Conservation (phyloP, 2,888 invertebrate species). For the Elegia similella region DNA sequence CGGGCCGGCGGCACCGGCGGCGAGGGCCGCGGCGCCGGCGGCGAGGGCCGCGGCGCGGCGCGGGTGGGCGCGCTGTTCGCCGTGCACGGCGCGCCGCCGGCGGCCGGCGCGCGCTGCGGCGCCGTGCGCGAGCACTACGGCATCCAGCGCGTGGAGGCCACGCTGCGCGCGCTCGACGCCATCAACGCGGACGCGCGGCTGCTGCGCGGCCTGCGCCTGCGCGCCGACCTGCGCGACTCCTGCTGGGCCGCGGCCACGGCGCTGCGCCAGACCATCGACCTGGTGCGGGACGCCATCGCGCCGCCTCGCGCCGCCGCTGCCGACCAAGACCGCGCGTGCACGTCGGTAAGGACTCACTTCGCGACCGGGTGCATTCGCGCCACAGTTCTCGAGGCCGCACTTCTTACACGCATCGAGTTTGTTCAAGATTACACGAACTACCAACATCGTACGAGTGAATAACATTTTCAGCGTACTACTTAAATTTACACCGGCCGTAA, state of each 20-base stretch:
- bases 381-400: too few relatives aligned
- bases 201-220: constrained; percentile 78
- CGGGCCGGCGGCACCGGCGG: constrained; percentile 27
- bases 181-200: constrained; percentile 83
- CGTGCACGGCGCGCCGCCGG: constrained; percentile 75
- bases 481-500: too few relatives aligned
- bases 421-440: too few relatives aligned
- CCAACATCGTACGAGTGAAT: too few relatives aligned
- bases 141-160: constrained; percentile 86
- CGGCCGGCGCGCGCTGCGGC: constrained; percentile 41
- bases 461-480: too few relatives aligned
- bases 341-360: not conserved
- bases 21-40: constrained; percentile 36
- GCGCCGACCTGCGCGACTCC: constrained; percentile 88
- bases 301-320: constrained; percentile 42
- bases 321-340: constrained; percentile 1
- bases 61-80: constrained; percentile 82
- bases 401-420: not conserved
- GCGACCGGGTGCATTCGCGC: too few relatives aligned
- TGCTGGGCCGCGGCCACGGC: constrained; percentile 92
- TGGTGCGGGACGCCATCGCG: constrained; percentile 85
- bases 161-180: constrained; percentile 82
- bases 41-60: constrained; percentile 68
- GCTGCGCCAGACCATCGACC: constrained; percentile 88
- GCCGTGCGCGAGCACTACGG: constrained; percentile 87